phyloP scores from a whole-genome alignment of 2,888 invertebrate genomes.

The Eutolmus rufibarbis region DNA sequence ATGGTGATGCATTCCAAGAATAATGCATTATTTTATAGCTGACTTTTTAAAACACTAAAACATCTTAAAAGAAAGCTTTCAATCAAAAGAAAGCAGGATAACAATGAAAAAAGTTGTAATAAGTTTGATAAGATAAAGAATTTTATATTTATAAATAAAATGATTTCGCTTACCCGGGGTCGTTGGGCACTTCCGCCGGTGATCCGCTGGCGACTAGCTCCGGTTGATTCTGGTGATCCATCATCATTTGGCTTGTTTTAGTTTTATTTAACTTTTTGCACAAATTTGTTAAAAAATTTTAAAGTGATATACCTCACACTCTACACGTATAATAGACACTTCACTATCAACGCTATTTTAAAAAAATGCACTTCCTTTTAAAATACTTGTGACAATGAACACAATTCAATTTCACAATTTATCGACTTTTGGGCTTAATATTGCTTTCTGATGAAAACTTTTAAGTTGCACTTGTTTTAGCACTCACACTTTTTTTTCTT shows the following conservation, averaged over 20 bases:
- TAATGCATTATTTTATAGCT: too few species aligned
- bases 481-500: neutral
- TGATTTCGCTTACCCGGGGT: conserved; percentile 78
- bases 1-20: too few species aligned
- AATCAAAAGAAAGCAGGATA: too few species aligned
- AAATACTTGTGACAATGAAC: conserved; percentile 3
- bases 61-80: too few species aligned
- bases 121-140: too few species aligned
- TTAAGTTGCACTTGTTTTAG: conserved; percentile 4
- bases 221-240: conserved; percentile 64
- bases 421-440: neutral
- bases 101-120: too few species aligned
- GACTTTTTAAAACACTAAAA: too few species aligned
- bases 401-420: conserved; percentile 10
- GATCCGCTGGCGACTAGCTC: conserved; percentile 79
- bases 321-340: neutral
- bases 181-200: conserved; percentile 91
- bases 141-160: too few species aligned
- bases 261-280: neutral
- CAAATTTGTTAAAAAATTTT: neutral
- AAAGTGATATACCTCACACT: neutral
- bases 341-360: neutral
- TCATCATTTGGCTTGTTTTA: conserved; percentile 44
- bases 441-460: neutral
- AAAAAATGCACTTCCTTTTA: neutral